Base-by-base conservation (phyloP, 1,140 invertebrate genomes). In the Drosophila persimilis region DNA sequence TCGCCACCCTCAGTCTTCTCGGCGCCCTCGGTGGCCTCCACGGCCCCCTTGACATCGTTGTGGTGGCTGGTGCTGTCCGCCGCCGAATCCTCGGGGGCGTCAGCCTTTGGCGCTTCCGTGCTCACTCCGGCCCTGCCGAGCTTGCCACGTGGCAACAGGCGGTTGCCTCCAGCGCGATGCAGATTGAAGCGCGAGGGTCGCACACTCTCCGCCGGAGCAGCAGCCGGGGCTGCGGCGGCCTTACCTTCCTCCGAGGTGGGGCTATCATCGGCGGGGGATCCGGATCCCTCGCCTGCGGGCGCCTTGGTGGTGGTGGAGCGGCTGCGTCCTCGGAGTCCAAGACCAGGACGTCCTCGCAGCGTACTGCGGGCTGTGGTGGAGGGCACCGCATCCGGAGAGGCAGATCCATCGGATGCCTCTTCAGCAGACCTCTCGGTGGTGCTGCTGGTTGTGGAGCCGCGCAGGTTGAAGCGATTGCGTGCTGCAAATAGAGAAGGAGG, bases 281-380 rank as follows among this genome's bases (percentile, higher is more conserved):
- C 11, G 35, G 35, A 39, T 39, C 35, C 35, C 35, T 39, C 35
- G 35, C 8, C 35, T 39, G 35, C 65, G n/a, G 91, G 89, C 3
- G 91, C 63, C 60, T 91, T 80, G 6, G 92, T 92, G 0, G 93
- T 93, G 0, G 93, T 92, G 44, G 92, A 92, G 24, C 93, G 92
- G 22, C 92, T 91, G 66, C 94, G 92, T 63, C 91, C 90, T 43
- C 91, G 89, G 0, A 94, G 66, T 69, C 93, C 94, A 2, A 95
- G 88, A 43, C 93, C 92, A 3, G 93, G 92, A 9, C 93, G 93
- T 5, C 93, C 93, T 66, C 94, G 92, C 31, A 94, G 78, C 0
- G 80, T 46, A 8, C 81, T 64, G 20, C 73, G 75, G 9, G 79
- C 80, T n/a, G 90, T 91, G 0, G 93, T 93, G 69, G 93, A 92